Conservation (phyloP, 1,140 invertebrate species). For the Argopecten irradians region DNA sequence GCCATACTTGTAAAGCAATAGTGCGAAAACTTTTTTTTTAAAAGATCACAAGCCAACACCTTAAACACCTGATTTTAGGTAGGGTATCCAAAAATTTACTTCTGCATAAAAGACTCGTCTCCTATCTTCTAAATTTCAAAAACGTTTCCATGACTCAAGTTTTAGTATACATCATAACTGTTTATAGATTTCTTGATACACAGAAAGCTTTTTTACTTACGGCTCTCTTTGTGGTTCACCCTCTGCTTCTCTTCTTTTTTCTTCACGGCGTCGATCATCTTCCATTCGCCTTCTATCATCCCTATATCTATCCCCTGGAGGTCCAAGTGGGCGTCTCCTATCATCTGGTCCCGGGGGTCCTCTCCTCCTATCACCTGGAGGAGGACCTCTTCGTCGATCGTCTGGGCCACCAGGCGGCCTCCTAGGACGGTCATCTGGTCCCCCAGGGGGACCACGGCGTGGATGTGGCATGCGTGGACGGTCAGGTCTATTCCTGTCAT, state of each 20-base stretch:
- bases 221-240: background rate
- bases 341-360: slow-evolving; percentile 39
- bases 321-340: background rate
- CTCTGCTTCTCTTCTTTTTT: slow-evolving; percentile 18
- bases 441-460: slow-evolving; percentile 34
- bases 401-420: background rate
- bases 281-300: background rate
- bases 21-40: no score
- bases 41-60: no score
- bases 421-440: slow-evolving; percentile 46
- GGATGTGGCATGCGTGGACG: slow-evolving; percentile 44
- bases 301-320: background rate
- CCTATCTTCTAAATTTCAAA: no score
- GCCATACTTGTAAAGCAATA: no score
- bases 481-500: slow-evolving; percentile 44
- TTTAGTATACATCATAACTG: no score
- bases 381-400: slow-evolving; percentile 30
- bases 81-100: no score
- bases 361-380: slow-evolving; percentile 33
- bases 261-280: background rate
- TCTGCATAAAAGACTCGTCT: no score
- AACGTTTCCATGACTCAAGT: no score
- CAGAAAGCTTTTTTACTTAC: no score
- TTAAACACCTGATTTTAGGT: no score
- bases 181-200: no score